Base-by-base conservation (phyloP, 1,140 invertebrate genomes). In the Leptestheria dahalacensis region DNA sequence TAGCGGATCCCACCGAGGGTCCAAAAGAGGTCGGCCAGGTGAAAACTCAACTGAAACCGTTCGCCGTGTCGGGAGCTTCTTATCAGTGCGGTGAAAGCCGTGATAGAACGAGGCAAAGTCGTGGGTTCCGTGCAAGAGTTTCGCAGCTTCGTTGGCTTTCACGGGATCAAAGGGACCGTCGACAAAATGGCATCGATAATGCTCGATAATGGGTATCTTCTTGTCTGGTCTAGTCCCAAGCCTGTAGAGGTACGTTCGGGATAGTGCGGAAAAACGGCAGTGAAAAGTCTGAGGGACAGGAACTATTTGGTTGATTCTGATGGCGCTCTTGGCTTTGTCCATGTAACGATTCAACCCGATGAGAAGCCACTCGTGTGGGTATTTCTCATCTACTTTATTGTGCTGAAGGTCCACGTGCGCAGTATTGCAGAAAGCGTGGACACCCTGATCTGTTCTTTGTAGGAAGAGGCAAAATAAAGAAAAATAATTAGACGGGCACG, bases 51-150 rank as follows among this genome's bases (percentile, higher is more conserved):
- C 56, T 15, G 63, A 29, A 41, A 64, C 24, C 18, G 11, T 49
- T 2, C 64, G 58, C 15, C 52, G 21, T 1, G 63, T 60, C 10
- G 58, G 46, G 4, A 52, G 48, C 23, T 54, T 56, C 15, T 46
- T 20, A 4, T 26, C 50, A 49, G 46, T 33, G 48, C 21, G 50
- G 0, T 65, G 57, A 70, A 73, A 69, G 66, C 70, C 68, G 68
- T 73, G 72, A 66, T 47, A 58, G 57, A 87, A 88, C 2, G 82
- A 81, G 28, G 77, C 75, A 71, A 84, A 87, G 68, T 88, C 82
- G 66, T 83, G 82, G 46, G 68, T 66, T 0, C 83, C 82, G 24
- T 74, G 64, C 60, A 85, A 77, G 64, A 82, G 70, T 55, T 74
- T 71, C 1, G 77, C 67, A 4, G 73, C 80, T 61, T 74, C 68